phyloP scores from a whole-genome alignment of 1,140 invertebrate species.

The Calephelis nemesis region DNA sequence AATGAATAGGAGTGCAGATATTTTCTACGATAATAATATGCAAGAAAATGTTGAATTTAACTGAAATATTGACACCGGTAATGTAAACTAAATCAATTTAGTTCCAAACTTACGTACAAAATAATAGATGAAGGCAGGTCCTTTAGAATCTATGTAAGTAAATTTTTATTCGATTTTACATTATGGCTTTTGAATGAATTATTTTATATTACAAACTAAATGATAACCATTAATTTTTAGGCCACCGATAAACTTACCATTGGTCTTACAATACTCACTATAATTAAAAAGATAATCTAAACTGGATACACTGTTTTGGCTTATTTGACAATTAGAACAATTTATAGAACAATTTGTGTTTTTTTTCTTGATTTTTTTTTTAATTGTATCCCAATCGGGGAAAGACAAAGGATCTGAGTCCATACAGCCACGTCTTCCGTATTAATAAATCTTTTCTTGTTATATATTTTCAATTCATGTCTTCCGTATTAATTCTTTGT shows the following conservation, averaged over 20 bases:
- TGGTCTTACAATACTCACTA: constrained; percentile 16
- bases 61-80: background rate
- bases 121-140: background rate
- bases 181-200: background rate
- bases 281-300: background rate
- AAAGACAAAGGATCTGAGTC: too few species aligned
- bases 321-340: background rate
- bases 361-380: too few species aligned
- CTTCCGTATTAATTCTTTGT: too few species aligned
- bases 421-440: too few species aligned
- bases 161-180: background rate
- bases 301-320: constrained; percentile 2
- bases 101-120: background rate
- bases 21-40: background rate
- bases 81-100: constrained; percentile 1
- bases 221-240: background rate
- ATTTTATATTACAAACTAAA: background rate
- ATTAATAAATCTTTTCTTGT: too few species aligned
- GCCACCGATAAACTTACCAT: constrained; percentile 2
- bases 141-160: background rate
- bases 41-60: background rate
- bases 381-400: too few species aligned
- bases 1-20: background rate
- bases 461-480: too few species aligned
- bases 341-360: too few species aligned